Evolutionary conservation across 2,888 invertebrate genomes (phyloP).

Genomic region (Synergus umbraculus): DNA sequence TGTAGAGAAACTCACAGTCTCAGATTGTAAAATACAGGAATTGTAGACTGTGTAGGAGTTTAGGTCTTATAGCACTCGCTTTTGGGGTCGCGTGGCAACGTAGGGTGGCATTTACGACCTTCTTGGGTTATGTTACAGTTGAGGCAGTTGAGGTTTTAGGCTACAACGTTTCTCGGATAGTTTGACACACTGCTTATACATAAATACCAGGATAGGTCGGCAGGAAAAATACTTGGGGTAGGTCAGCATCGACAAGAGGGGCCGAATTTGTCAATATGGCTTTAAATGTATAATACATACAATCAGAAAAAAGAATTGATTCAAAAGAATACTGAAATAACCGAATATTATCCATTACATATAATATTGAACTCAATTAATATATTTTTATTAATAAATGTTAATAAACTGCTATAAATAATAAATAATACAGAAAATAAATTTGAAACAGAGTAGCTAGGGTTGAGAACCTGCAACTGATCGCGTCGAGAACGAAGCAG

Average conservation of each 20-base stretch:
- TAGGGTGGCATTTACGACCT: conserved; percentile 39
- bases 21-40: background rate
- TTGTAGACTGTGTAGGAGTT: conserved; percentile 3
- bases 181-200: background rate
- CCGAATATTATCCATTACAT: no score
- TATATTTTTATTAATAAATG: no score
- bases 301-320: no score
- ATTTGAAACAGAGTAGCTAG: background rate
- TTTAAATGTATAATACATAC: background rate
- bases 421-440: background rate
- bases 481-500: conserved; percentile 10
- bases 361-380: no score
- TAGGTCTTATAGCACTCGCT: background rate
- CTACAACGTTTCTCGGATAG: conserved; percentile 25
- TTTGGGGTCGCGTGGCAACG: conserved; percentile 39
- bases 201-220: conserved; percentile 23
- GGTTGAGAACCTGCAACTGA: background rate
- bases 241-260: conserved; percentile 23
- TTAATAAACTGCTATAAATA: no score
- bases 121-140: conserved; percentile 44
- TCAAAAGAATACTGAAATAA: background rate
- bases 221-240: conserved; percentile 37
- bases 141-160: background rate
- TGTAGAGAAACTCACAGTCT: background rate
- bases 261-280: background rate